Conservation (phyloP, 92 coral and sea anemone genomes). For the Zoanthus sansibaricus region DNA sequence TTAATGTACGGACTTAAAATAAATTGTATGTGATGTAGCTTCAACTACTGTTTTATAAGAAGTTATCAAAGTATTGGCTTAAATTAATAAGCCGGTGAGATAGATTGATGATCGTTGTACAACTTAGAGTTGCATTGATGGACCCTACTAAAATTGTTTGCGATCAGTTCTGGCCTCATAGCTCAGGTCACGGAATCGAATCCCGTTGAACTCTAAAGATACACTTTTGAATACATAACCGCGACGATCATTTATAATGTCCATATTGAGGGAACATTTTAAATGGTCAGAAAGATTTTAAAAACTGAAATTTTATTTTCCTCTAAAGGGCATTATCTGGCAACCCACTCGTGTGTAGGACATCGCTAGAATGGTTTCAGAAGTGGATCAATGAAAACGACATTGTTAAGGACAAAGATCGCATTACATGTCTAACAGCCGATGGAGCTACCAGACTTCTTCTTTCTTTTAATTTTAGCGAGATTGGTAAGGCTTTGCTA, state of each 20-base stretch:
- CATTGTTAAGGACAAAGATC: neutral
- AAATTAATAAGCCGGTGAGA: no score
- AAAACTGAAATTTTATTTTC: neutral
- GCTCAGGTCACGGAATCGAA: no score
- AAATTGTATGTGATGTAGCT: no score
- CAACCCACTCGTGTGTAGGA: constrained; percentile 31
- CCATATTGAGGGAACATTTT: neutral
- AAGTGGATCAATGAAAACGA: neutral
- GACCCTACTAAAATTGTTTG: no score
- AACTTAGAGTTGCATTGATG: no score
- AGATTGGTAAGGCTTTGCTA: constrained; percentile 1
- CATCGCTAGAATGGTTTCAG: constrained; percentile 20
- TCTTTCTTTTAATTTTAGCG: constrained; percentile 27
- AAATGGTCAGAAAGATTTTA: neutral
- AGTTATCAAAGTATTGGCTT: no score
- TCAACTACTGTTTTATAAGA: no score
- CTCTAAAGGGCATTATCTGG: constrained; percentile 6
- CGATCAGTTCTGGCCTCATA: no score
- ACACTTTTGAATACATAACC: no score
- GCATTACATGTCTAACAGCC: neutral
- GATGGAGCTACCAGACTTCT: neutral
- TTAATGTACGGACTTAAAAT: no score
- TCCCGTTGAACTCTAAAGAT: no score
- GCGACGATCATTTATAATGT: neutral
- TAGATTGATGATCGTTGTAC: no score